Evolutionary conservation across 2,797 vertebrate genomes (phyloP).

Genomic region (Lophius americanus): DNA sequence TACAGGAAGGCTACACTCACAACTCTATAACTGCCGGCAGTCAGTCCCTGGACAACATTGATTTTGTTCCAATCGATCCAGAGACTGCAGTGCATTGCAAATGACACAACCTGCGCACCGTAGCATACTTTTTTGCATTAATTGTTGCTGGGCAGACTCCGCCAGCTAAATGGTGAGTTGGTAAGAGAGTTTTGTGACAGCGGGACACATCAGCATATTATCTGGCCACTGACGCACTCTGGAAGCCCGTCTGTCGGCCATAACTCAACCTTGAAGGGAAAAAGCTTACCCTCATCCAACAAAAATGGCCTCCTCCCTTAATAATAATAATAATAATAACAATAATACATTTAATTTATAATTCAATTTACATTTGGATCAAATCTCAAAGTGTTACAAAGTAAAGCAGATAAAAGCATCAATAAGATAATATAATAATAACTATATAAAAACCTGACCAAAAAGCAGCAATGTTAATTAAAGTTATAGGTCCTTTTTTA

Average conservation of each 20-base stretch:
- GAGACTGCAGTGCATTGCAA: slow-evolving; percentile 68
- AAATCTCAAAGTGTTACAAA: too few relatives aligned
- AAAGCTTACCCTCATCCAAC: slow-evolving; percentile 39
- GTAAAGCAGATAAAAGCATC: too few relatives aligned
- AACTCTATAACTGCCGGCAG: slow-evolving; percentile 69
- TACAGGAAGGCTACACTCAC: slow-evolving; percentile 61
- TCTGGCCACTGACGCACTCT: slow-evolving; percentile 31
- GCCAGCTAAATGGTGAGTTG: slow-evolving; percentile 27
- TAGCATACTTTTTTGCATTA: slow-evolving; percentile 63
- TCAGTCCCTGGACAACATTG: slow-evolving; percentile 71
- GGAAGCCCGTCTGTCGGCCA: slow-evolving; percentile 61
- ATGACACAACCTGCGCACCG: slow-evolving; percentile 54
- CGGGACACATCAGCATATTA: slow-evolving; percentile 37
- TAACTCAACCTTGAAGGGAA: slow-evolving; percentile 34
- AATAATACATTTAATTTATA: too few relatives aligned
- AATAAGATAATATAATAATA: too few relatives aligned
- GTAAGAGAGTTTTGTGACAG: slow-evolving; percentile 28
- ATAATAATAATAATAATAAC: not conserved
- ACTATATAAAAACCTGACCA: too few relatives aligned
- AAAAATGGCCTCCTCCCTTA: slow-evolving; percentile 22
- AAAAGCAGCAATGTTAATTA: too few relatives aligned
- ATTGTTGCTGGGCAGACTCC: slow-evolving; percentile 74
- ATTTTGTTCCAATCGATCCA: slow-evolving; percentile 75
- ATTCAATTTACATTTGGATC: too few relatives aligned
- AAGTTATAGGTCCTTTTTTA: too few relatives aligned